Evolutionary conservation across 2,113 vertebrate genomes (phyloP), one percentile per base, ranked within the genome.

Genomic region (Spilogale gracilis): DNA sequence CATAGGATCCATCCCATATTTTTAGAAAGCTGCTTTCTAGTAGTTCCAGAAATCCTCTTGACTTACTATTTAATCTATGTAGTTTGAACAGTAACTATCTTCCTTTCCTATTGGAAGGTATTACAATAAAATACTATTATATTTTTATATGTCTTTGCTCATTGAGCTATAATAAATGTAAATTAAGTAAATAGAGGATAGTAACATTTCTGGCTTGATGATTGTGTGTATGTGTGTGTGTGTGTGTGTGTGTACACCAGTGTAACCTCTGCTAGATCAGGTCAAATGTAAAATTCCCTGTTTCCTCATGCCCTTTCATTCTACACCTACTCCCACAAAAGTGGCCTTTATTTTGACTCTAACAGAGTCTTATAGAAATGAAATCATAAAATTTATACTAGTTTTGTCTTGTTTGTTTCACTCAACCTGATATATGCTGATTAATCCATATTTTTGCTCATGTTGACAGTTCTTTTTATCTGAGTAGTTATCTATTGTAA

Each of bases 181-280:
- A 38, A 56, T 52, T 5, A 81, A 50, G 6, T 23, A 21, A 83
- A 8, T 2, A 45, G 81, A 82, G 16, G 20, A 3, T 16, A 65
- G 1, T 54, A 25, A n/a, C 7, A 5, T 69, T n/a, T 61, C 32
- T 54, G 9, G 5, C 25, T n/a, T 23, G 12, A 25, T 89, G 16
- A 78, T 27, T 27, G 1, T 50, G 25, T 30, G 45, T 50, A n/a
- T 76, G 45, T 38, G 67, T 14, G 21, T 14, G 27, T 38, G 54
- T 38, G 7, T 23, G 2, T 23, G 45, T 8, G 7, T n/a, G 4
- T 50, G 0, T 8, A 38, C 1, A 60, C 4, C 27, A 9, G n/a
- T 65, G 9, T 45, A 45, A 50, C 17, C 23, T 43, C 4, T 27
- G 6, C 30, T 54, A 18, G 6, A n/a, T 27, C 61, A 63, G 63